A percentile compares a stretch with the other conserved stretches of the same genome.
phyloP scores from a whole-genome alignment of 2,113 vertebrate genomes.

The Scopus umbretta region DNA sequence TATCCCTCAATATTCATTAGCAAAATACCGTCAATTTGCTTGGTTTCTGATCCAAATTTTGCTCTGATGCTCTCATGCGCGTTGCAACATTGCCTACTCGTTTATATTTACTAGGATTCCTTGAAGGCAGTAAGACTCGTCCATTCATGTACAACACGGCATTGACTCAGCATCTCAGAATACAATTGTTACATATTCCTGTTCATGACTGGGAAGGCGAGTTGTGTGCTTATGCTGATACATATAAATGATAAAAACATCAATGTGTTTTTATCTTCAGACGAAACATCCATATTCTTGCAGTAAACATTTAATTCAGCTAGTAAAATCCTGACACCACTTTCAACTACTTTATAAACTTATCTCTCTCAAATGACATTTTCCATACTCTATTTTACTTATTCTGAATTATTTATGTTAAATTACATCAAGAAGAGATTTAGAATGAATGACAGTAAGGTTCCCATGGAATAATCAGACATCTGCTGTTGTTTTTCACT shows the following conservation, averaged over 20 bases:
- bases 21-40: neutral
- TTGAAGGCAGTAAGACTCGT: neutral
- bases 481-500: constrained; percentile 64
- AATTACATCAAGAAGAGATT: constrained; percentile 45
- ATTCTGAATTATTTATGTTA: constrained; percentile 59
- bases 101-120: neutral
- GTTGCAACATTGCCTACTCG: neutral
- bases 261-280: neutral
- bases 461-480: constrained; percentile 54
- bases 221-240: neutral
- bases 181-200: neutral
- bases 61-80: neutral
- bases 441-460: constrained; percentile 45
- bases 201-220: neutral
- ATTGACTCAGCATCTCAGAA: neutral
- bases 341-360: neutral
- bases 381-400: constrained; percentile 48
- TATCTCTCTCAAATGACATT: constrained; percentile 37
- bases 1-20: neutral
- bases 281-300: neutral
- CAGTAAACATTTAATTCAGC: constrained; percentile 6
- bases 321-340: neutral
- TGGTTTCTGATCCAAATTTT: neutral
- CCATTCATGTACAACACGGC: neutral
- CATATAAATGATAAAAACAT: neutral